These are phyloP conservation scores for Manduca sexta DNA, from an alignment of 1,140 invertebrate genomes.

Conservation along the genomic window DNA sequence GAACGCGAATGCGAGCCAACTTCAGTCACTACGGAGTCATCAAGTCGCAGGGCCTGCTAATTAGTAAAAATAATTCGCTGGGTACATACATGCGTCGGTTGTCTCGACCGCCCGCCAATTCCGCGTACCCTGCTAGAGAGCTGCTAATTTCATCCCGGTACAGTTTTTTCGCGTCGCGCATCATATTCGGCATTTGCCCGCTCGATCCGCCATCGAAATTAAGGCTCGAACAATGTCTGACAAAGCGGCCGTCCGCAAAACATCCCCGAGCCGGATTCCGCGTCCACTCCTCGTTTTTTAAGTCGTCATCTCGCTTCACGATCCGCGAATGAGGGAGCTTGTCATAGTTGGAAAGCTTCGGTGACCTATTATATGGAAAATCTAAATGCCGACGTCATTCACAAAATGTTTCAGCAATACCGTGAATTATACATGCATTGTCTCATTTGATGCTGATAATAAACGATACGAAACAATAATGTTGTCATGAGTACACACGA, in stretches of 20 bases:
- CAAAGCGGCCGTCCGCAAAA: slow-evolving; percentile 70
- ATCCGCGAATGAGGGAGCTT: slow-evolving; percentile 65
- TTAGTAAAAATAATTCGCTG: slow-evolving; percentile 68
- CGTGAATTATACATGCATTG: not conserved
- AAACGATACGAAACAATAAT: no score
- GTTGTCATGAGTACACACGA: no score
- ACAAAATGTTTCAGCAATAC: slow-evolving; percentile 10
- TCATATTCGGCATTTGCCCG: slow-evolving; percentile 71
- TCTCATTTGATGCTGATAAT: slow-evolving; percentile 4
- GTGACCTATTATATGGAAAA: slow-evolving; percentile 70
- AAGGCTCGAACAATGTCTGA: slow-evolving; percentile 70
- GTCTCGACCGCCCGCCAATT: slow-evolving; percentile 68
- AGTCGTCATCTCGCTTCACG: slow-evolving; percentile 52
- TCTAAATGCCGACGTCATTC: slow-evolving; percentile 41
- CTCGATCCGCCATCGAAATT: slow-evolving; percentile 67
- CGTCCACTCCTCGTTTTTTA: slow-evolving; percentile 59
- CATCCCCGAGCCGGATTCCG: slow-evolving; percentile 63
- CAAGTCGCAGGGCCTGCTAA: slow-evolving; percentile 56
- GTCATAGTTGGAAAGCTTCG: slow-evolving; percentile 68
- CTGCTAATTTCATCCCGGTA: slow-evolving; percentile 67
- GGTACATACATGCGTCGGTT: slow-evolving; percentile 58
- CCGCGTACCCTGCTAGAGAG: slow-evolving; percentile 67
- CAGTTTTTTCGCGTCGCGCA: slow-evolving; percentile 67
- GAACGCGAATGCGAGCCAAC: slow-evolving; percentile 2
- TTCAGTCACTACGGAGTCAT: slow-evolving; percentile 31